Evolutionary conservation across 2,113 vertebrate genomes (phyloP).

Genomic region (Turdus rufiventris): DNA sequence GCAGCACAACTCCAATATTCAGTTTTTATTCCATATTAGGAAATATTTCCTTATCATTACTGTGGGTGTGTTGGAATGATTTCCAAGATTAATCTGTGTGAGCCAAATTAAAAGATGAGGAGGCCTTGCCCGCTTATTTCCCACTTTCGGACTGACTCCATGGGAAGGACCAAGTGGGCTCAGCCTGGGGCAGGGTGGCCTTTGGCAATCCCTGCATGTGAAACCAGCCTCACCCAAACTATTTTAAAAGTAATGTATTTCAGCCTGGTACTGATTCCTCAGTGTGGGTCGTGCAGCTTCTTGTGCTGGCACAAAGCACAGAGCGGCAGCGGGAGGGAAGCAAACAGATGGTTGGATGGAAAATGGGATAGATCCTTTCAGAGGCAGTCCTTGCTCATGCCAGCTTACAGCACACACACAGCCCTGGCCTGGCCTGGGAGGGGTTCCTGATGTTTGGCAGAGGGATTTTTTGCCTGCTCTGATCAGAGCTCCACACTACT

Average conservation of each 20-base stretch:
- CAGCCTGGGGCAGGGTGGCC: not conserved
- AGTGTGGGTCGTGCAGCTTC: not conserved
- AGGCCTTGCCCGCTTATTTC: not conserved
- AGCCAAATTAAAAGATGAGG: not conserved
- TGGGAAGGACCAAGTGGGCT: not conserved
- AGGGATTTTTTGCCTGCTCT: not conserved
- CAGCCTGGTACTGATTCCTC: not conserved
- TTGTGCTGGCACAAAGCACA: not conserved
- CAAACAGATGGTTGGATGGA: not conserved
- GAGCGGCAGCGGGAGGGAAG: not conserved
- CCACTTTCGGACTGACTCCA: rapidly evolving
- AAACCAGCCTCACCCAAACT: not conserved
- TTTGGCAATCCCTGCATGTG: not conserved
- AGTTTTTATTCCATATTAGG: conserved; percentile 66
- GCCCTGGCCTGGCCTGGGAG: not conserved
- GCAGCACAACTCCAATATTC: conserved; percentile 43
- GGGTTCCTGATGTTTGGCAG: not conserved
- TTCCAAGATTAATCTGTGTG: not conserved
- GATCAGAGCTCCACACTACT: not conserved
- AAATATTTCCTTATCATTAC: conserved; percentile 61
- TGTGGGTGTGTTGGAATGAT: not conserved
- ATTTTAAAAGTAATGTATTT: rapidly evolving
- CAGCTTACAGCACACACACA: not conserved
- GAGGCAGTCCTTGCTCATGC: not conserved
- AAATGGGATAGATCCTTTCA: not conserved